Evolutionary conservation across 2,888 invertebrate species (phyloP), one percentile per base, ranked within the genome.

Genomic region (Ceraclea dissimilis): DNA sequence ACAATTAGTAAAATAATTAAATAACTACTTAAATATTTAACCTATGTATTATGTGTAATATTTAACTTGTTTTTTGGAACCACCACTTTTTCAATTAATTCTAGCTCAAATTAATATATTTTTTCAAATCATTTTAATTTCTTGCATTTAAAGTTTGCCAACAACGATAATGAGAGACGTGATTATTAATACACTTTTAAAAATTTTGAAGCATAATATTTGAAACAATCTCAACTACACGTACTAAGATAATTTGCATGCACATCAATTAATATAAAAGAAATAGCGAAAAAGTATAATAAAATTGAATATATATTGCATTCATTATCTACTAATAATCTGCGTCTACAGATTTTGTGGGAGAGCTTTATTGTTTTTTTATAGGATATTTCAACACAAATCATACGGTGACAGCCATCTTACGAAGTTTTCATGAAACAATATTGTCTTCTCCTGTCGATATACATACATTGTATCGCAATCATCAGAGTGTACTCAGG

Each of bases 261-360:
- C 39, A 39, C 16, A n/a, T 8, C 13, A 8, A 39, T 39, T 39
- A 39, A 39, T 39, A 13, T 13, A 8, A 13, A n/a, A 39, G 2
- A 39, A 39, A 39, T 13, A 39, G 2, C 16, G 39, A 39, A 8
- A 39, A 39, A 8, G 16, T 31, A 11, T 39, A 39, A 39, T 13
- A 39, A n/a, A 47, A 26, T 52, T 46, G 44, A 46, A 20, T 18
- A 47, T 51, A 48, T 46, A 39, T 21, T 19, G 34, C 20, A 51
- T 13, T 20, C 20, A 18, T 5, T 52, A 54, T 51, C 47, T 47
- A 50, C 58, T 60, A 58, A 44, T 61, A 59, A 61, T 61, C 59
- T 61, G 61, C n/a, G n/a, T n/a, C n/a, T n/a, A 10, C n/a, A n/a
- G n/a, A n/a, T n/a, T n/a, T n/a, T n/a, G n/a, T n/a, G n/a, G n/a